Evolutionary conservation across 2,888 invertebrate genomes (phyloP).

Genomic region (Portevinia maculata): DNA sequence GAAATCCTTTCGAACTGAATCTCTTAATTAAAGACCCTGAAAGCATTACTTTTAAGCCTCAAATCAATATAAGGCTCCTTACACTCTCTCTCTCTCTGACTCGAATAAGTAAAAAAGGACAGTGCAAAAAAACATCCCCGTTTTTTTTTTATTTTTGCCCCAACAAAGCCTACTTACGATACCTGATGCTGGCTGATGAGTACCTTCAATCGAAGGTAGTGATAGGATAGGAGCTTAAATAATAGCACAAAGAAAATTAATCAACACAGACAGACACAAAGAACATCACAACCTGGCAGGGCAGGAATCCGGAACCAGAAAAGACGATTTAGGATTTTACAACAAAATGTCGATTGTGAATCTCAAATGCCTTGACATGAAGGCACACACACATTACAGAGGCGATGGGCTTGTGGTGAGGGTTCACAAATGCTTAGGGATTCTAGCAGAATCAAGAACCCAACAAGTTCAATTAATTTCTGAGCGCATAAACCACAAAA

Average conservation of each 20-base stretch:
- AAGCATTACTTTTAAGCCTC: constrained; percentile 66
- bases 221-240: constrained; percentile 38
- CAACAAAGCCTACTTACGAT: constrained; percentile 59
- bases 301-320: constrained; percentile 13
- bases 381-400: background rate
- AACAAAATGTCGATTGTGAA: constrained; percentile 43
- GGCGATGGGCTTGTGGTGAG: background rate
- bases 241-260: constrained; percentile 69
- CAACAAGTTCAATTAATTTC: constrained; percentile 74
- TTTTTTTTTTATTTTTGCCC: constrained; percentile 13
- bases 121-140: constrained; percentile 9
- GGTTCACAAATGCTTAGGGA: constrained; percentile 21
- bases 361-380: constrained; percentile 26
- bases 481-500: constrained; percentile 75
- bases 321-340: constrained; percentile 55
- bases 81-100: constrained; percentile 8
- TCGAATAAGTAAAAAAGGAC: background rate
- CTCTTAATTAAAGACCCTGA: constrained; percentile 65
- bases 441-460: constrained; percentile 50
- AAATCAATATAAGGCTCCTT: constrained; percentile 63
- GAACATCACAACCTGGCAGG: constrained; percentile 37
- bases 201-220: constrained; percentile 22
- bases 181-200: constrained; percentile 27
- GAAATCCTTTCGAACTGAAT: constrained; percentile 50
- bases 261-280: constrained; percentile 60